Evolutionary conservation across 2,113 vertebrate species (phyloP).

Genomic region (Alectura lathami): DNA sequence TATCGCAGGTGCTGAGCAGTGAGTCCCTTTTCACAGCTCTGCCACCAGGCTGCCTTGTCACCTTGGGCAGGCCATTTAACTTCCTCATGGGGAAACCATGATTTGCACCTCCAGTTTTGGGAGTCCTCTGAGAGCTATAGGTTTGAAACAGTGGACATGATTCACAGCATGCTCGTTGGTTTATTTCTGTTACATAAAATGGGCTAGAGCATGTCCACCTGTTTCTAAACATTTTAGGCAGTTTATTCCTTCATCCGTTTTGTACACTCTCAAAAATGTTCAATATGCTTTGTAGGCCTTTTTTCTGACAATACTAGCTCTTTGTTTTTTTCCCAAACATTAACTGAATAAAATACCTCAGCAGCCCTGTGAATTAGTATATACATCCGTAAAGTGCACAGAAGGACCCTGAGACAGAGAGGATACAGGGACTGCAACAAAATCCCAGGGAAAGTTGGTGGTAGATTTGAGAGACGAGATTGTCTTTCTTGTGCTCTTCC

Average conservation of each 20-base stretch:
- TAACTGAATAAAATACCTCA: not conserved
- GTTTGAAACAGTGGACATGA: not conserved
- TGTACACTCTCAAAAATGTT: not conserved
- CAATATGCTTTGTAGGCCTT: not conserved
- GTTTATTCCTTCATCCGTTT: not conserved
- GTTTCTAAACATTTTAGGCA: not conserved
- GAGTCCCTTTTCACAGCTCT: not conserved
- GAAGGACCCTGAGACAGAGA: not conserved
- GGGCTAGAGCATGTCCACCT: not conserved
- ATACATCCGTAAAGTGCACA: not conserved
- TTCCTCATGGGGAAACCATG: not conserved
- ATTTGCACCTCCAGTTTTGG: not conserved
- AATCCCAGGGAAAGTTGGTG: no score
- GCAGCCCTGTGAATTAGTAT: not conserved
- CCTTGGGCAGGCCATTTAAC: not conserved
- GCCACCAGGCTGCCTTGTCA: not conserved
- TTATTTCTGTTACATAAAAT: not conserved
- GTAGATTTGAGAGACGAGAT: no score
- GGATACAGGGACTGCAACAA: not conserved
- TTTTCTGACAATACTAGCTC: not conserved
- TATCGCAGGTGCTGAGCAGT: no score
- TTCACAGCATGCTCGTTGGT: not conserved
- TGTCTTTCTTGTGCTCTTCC: no score
- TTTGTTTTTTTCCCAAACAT: not conserved
- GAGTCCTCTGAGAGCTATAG: not conserved